Base-by-base conservation (phyloP, 2,888 invertebrate genomes). In the Heteropelma amictum region DNA sequence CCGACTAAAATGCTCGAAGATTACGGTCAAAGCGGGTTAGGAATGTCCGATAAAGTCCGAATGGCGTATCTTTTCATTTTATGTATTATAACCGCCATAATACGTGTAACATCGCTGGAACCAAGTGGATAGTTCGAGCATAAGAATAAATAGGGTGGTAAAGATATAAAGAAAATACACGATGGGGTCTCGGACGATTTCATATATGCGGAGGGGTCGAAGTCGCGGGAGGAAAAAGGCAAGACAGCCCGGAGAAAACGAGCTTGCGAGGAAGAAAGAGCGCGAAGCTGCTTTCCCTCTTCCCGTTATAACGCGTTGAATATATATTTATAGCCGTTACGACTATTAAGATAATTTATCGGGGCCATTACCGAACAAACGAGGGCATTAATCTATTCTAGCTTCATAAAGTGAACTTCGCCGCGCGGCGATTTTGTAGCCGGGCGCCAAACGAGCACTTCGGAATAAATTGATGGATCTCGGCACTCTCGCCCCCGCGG, bases 301-400 rank as follows among this genome's bases (percentile, higher is more conserved):
- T 33, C 14, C 61, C 69, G 71, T 70, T 61, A 81, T 81, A 80
- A 80, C 76, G 81, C 81, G n/a, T n/a, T n/a, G n/a, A 83, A 85
- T 87, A 87, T 87, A 88, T 88, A 88, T 88, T 88, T 88, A 88
- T 88, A 88, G 87, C 82, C 80, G 79, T 58, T 69, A 67, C 80
- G 82, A 86, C 88, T 88, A 88, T 88, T 88, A 87, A 88, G 86
- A 88, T 88, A 87, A 88, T 88, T 88, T 88, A 88, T 87, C 86
- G 86, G 83, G 85, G 87, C 87, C 88, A 88, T 88, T 88, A 87
- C 86, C 84, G 86, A 87, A 87, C 88, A 87, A 88, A 88, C 86
- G 88, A 88, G 88, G 85, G 83, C 88, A 88, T 88, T 87, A 87
- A 88, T 88, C 88, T 88, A 87, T 88, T 88, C 88, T 86, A 86